Conservation (phyloP, 1,140 invertebrate species). For the Drosophila ambigua region DNA sequence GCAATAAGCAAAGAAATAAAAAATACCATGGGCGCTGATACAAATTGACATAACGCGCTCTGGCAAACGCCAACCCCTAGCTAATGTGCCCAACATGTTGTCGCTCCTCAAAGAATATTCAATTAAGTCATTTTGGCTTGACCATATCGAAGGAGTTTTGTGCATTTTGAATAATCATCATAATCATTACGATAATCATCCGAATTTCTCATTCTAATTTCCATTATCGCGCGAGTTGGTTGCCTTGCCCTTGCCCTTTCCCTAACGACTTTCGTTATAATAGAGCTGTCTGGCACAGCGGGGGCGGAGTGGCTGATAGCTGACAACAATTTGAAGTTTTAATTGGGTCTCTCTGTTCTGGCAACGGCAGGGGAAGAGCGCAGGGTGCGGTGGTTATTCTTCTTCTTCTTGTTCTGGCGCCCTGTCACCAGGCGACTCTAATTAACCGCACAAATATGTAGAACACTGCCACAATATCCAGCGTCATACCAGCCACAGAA, state of each 20-base stretch:
- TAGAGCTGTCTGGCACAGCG: constrained; percentile 68
- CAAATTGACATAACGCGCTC: background rate
- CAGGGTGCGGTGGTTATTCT: constrained; percentile 13
- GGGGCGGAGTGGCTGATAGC: constrained; percentile 58
- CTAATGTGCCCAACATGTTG: background rate
- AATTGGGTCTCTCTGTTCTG: constrained; percentile 47
- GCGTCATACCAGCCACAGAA: constrained; percentile 29
- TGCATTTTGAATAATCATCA: constrained; percentile 60
- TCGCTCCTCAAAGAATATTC: constrained; percentile 6
- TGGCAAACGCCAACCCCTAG: background rate
- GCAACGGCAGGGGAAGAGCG: background rate
- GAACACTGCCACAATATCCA: constrained; percentile 26
- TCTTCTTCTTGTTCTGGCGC: constrained; percentile 5
- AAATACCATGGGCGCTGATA: background rate
- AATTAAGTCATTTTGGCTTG: constrained; percentile 46
- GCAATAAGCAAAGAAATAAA: background rate
- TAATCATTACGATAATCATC: constrained; percentile 43
- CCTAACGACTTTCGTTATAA: constrained; percentile 31
- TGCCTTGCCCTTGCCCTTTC: background rate
- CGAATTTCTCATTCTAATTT: constrained; percentile 29
- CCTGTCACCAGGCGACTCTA: constrained; percentile 41
- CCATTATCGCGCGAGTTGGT: constrained; percentile 40
- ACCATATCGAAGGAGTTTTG: constrained; percentile 24
- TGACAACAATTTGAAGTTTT: constrained; percentile 64
- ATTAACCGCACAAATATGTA: constrained; percentile 66